Base-by-base conservation (phyloP, 2,888 invertebrate species). In the Melanophora roralis region DNA sequence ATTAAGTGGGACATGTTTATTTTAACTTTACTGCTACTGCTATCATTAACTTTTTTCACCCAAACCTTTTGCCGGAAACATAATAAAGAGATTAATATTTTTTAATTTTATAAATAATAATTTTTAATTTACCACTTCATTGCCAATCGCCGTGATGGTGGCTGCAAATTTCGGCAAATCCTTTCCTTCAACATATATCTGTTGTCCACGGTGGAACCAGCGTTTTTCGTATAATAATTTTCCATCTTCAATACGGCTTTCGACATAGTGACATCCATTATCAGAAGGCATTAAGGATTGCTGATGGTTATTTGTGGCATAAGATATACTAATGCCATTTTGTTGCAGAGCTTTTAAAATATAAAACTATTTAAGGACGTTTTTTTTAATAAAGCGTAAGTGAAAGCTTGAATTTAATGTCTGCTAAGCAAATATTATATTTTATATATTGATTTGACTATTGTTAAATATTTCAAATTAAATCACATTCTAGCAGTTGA, bases 121-220 rank as follows among this genome's bases (percentile, higher is more conserved):
- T 1, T 12, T 9, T 45, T 3, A 23, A 85, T 92, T 90, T 86
- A 97, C 97, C 91, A 95, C 95, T 90, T 97, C 97, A 75, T 95
- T 95, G 59, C 96, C 96, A 86, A 98, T 97, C 43, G 96, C 95
- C 77, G 96, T 96, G 87, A 98, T 97, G 83, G 96, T 95, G 1
- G 95, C 98, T 51, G 96, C 94, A 88, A 96, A 96, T 87, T 96
- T 93, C 4, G 94, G 92, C 86, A 94, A 91, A 83, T 98, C 98
- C 82, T 95, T 94, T 16, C 97, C 96, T 90, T 97, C 97, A 2
- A 97, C 94, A 89, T 95, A 97, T 38, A 98, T 95, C 81, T 96
- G 95, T 90, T 98, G 98, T 0, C 98, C 98, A 81, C 98, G 92
- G 87, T 98, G 97, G 91, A 95, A 98, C 98, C 98, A 98, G 87